Percentiles rank a stretch among this genome's conserved stretches.
These are phyloP conservation scores for Orientallactaga sibirica DNA, from an alignment of 2,797 vertebrate genomes.

Conservation along the genomic window DNA sequence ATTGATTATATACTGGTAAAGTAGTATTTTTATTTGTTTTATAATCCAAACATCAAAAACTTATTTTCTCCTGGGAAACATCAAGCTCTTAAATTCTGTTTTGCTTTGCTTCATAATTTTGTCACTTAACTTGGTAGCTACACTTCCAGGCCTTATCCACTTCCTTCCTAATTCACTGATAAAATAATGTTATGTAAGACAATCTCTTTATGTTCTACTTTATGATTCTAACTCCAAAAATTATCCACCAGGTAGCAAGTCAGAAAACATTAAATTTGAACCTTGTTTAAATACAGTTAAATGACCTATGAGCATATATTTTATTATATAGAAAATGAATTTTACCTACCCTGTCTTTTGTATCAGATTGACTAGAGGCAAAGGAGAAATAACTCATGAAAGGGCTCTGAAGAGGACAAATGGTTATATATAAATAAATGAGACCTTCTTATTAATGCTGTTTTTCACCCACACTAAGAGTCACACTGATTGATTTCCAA, in stretches of 20 bases:
- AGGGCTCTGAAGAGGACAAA: conserved; percentile 14
- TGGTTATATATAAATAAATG: background rate
- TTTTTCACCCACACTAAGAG: background rate
- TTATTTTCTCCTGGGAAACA: background rate
- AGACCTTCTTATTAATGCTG: background rate
- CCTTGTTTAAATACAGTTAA: conserved; percentile 24
- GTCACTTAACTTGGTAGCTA: conserved; percentile 11
- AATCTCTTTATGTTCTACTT: background rate
- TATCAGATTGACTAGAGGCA: background rate
- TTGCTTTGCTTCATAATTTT: background rate
- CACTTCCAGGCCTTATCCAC: background rate
- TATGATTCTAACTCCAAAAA: background rate
- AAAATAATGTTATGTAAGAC: conserved; percentile 10
- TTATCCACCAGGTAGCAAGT: background rate
- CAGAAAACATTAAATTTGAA: conserved; percentile 12
- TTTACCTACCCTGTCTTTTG: background rate
- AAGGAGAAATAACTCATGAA: conserved; percentile 22
- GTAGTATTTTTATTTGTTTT: conserved; percentile 20
- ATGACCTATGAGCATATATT: background rate
- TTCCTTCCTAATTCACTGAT: background rate
- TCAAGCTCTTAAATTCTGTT: background rate
- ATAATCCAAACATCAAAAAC: background rate
- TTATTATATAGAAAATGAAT: conserved; percentile 31
- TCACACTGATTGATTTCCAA: conserved; percentile 51
- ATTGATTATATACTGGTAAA: background rate